Evolutionary conservation across 2,888 invertebrate species (phyloP).

Genomic region (Apamea epomidion): DNA sequence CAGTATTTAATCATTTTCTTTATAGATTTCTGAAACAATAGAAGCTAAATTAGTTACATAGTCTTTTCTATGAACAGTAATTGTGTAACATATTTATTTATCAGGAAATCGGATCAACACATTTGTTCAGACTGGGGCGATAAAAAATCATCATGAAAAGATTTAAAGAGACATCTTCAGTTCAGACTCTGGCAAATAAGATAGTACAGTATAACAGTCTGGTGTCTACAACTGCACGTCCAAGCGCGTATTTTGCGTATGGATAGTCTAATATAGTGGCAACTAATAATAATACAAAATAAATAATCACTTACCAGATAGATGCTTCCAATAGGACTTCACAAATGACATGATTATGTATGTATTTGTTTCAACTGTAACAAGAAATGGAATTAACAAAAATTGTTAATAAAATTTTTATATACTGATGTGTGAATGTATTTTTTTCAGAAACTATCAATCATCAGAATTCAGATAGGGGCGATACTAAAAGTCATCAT

Average conservation of each 20-base stretch:
- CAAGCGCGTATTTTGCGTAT: too few relatives aligned
- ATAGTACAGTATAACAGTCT: too few relatives aligned
- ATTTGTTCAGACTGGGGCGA: conserved; percentile 70
- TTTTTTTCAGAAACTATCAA: conserved; percentile 72
- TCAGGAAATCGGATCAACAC: conserved; percentile 51
- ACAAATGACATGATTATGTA: not conserved
- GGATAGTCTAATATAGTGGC: too few relatives aligned
- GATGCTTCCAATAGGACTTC: not conserved
- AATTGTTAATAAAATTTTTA: not conserved
- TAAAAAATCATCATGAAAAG: conserved; percentile 55
- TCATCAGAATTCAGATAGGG: conserved; percentile 78
- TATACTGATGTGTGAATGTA: not conserved
- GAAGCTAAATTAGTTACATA: conserved; percentile 6
- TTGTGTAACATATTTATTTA: not conserved
- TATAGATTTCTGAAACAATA: conserved; percentile 25
- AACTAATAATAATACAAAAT: not conserved
- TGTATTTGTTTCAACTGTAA: conserved; percentile 24
- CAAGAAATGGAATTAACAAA: conserved; percentile 8
- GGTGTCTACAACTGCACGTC: too few relatives aligned
- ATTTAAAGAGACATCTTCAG: not conserved
- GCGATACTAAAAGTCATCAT: conserved; percentile 74
- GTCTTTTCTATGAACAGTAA: not conserved
- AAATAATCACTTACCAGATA: conserved; percentile 3
- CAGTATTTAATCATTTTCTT: not conserved
- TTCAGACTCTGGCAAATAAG: too few relatives aligned